These are phyloP conservation scores for Barbus barbus DNA, from an alignment of 2,113 vertebrate genomes.

Conservation along the genomic window DNA sequence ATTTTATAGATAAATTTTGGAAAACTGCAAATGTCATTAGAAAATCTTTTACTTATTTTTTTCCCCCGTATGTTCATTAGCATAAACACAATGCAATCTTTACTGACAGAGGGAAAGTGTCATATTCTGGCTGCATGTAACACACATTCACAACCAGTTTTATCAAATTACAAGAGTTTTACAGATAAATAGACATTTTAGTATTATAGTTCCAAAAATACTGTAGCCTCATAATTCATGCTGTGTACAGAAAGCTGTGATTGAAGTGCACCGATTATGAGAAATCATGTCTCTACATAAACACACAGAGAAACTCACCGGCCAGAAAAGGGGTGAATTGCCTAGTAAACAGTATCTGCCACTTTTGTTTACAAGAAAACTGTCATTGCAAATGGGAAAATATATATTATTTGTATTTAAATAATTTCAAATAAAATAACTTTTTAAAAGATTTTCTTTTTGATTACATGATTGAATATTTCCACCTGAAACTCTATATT, in stretches of 20 bases:
- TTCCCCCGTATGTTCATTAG: neutral
- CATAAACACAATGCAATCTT: constrained; percentile 35
- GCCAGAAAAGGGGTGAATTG: constrained; percentile 57
- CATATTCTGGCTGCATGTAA: constrained; percentile 51
- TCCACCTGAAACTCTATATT: neutral
- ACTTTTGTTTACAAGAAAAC: constrained; percentile 87
- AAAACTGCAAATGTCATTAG: constrained; percentile 32
- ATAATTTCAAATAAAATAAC: constrained; percentile 92
- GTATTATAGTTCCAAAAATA: constrained; percentile 69
- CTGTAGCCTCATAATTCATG: constrained; percentile 72
- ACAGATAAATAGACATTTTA: constrained; percentile 53
- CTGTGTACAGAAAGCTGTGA: constrained; percentile 45
- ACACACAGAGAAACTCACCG: constrained; percentile 25
- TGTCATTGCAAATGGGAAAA: constrained; percentile 86
- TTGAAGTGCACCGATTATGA: constrained; percentile 57
- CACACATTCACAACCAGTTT: constrained; percentile 36
- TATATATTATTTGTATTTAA: constrained; percentile 90
- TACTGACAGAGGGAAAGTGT: constrained; percentile 47
- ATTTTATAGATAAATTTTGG: constrained; percentile 55
- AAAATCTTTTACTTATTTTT: neutral
- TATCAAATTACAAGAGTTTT: constrained; percentile 47
- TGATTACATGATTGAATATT: neutral
- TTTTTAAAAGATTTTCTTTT: constrained; percentile 70
- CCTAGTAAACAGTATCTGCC: constrained; percentile 75
- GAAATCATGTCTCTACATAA: constrained; percentile 52